Percentiles rank a stretch among this genome's conserved stretches.
phyloP scores from a whole-genome alignment of 1,140 invertebrate genomes.

The Drosophila arawakana region DNA sequence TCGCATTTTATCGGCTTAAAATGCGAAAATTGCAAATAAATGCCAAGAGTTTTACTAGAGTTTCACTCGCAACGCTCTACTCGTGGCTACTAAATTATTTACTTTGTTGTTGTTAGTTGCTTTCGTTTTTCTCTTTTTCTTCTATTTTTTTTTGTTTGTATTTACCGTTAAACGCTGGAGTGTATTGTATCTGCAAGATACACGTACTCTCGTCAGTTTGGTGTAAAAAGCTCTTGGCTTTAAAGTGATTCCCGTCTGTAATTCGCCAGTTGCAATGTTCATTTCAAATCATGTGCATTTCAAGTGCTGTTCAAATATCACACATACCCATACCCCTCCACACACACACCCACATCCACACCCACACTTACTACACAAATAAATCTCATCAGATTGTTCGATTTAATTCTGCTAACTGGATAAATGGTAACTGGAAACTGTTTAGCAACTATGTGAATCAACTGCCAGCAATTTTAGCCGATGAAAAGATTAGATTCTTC shows the following conservation, averaged over 20 bases:
- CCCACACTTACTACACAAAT: too few species aligned
- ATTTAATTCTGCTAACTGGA: slow-evolving; percentile 28
- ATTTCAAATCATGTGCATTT: slow-evolving; percentile 50
- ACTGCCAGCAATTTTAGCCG: slow-evolving; percentile 8
- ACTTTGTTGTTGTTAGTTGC: slow-evolving; percentile 43
- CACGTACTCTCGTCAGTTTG: slow-evolving; percentile 13
- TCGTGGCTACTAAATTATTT: slow-evolving; percentile 72
- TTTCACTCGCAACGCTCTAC: slow-evolving; percentile 35
- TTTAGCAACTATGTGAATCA: slow-evolving; percentile 32
- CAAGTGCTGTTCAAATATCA: slow-evolving; percentile 69
- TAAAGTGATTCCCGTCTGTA: slow-evolving; percentile 20
- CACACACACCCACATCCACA: neutral
- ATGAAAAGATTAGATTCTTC: slow-evolving; percentile 21
- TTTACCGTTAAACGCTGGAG: slow-evolving; percentile 72
- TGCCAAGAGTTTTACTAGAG: slow-evolving; percentile 60
- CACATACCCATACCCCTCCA: neutral
- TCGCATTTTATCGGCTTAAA: slow-evolving; percentile 78
- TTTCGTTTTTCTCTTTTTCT: slow-evolving; percentile 9
- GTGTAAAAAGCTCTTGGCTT: slow-evolving; percentile 19
- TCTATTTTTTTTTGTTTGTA: slow-evolving; percentile 49
- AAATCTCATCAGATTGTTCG: slow-evolving; percentile 10
- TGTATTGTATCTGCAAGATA: slow-evolving; percentile 39
- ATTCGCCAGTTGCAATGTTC: slow-evolving; percentile 34
- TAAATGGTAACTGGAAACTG: slow-evolving; percentile 34
- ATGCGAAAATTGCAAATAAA: slow-evolving; percentile 81